Conservation (phyloP, 2,888 invertebrate species). For the Boloria selene region DNA sequence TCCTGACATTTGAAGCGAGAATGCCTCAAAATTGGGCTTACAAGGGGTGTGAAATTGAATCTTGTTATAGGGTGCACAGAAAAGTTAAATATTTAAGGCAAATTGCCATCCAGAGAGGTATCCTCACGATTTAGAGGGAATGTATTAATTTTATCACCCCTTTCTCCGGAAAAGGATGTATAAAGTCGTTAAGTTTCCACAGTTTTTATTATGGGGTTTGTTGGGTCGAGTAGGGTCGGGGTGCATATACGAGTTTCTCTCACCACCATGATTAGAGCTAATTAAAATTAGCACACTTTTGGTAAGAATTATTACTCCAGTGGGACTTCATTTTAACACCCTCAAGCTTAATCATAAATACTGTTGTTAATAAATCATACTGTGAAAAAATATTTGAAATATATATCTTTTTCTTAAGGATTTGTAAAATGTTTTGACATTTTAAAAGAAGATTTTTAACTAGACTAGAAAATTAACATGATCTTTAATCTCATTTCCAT, state of each 20-base stretch:
- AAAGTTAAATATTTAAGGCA: constrained; percentile 81
- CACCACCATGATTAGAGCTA: constrained; percentile 59
- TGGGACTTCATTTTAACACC: constrained; percentile 6
- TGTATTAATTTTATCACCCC: constrained; percentile 79
- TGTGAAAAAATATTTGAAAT: too few relatives aligned
- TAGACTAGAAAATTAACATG: too few relatives aligned
- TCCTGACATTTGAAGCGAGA: constrained; percentile 74
- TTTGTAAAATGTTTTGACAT: too few relatives aligned
- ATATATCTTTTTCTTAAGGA: too few relatives aligned
- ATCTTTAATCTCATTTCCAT: too few relatives aligned
- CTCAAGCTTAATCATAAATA: too few relatives aligned
- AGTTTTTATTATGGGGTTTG: constrained; percentile 12
- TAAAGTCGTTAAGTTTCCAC: constrained; percentile 62
- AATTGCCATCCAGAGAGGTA: constrained; percentile 71
- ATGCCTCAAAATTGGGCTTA: constrained; percentile 72
- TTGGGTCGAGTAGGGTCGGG: constrained; percentile 47
- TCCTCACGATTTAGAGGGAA: constrained; percentile 68
- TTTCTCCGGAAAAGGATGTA: constrained; percentile 63
- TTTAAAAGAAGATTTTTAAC: too few relatives aligned
- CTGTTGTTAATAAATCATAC: too few relatives aligned
- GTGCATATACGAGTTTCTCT: constrained; percentile 44
- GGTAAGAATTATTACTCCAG: constrained; percentile 48
- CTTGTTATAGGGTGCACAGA: constrained; percentile 75
- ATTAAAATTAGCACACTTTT: constrained; percentile 68
- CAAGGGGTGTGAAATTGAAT: constrained; percentile 81